Conservation (phyloP, 1,140 invertebrate species). For the Trigoniulus corallinus region DNA sequence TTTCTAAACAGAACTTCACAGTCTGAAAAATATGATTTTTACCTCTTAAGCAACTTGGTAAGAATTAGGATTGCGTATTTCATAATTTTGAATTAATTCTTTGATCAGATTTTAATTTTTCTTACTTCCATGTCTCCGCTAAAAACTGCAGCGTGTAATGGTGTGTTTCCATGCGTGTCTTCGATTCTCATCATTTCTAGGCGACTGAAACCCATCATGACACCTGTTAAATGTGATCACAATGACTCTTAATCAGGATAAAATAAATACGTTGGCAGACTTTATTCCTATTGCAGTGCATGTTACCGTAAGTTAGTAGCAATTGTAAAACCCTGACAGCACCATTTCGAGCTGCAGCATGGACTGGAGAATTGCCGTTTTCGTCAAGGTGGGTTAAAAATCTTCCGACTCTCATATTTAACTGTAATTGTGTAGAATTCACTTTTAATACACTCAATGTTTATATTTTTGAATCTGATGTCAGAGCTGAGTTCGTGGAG, state of each 20-base stretch:
- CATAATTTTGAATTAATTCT: conserved; percentile 1
- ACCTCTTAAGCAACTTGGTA: neutral
- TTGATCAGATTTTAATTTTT: conserved; percentile 1
- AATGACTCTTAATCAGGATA: too few species aligned
- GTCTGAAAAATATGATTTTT: conserved; percentile 30
- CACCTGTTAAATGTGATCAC: too few species aligned
- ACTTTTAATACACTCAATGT: too few species aligned
- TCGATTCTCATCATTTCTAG: conserved; percentile 66
- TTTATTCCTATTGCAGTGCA: neutral
- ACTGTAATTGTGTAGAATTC: too few species aligned
- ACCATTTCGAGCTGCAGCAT: conserved; percentile 66
- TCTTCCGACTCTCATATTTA: too few species aligned
- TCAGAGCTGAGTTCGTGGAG: too few species aligned
- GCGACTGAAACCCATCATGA: conserved; percentile 49
- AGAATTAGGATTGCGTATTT: neutral
- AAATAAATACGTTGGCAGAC: conserved; percentile 29
- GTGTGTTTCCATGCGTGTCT: conserved; percentile 35
- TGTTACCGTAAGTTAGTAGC: neutral
- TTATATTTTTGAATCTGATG: too few species aligned
- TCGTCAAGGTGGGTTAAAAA: conserved; percentile 52
- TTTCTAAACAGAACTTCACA: conserved; percentile 63
- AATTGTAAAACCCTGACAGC: neutral
- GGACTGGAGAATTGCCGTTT: conserved; percentile 73
- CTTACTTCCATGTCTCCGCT: conserved; percentile 24
- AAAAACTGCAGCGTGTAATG: conserved; percentile 28